Evolutionary conservation across 2,113 vertebrate species (phyloP).

Genomic region (Coracopsis vasa): DNA sequence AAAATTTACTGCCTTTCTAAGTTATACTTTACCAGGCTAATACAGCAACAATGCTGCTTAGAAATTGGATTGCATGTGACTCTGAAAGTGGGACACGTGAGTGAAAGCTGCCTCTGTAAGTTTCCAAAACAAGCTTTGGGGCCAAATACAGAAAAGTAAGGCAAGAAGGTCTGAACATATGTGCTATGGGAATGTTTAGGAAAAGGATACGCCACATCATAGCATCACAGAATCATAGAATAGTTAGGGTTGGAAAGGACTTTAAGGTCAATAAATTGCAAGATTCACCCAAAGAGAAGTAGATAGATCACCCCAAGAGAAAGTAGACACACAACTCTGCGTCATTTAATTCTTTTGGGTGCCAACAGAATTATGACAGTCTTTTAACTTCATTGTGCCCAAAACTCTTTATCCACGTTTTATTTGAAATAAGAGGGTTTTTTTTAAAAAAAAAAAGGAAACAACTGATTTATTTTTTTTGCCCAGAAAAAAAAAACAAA

Average conservation of each 20-base stretch:
- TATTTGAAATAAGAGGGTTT: background rate
- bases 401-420: background rate
- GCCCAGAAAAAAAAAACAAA: background rate
- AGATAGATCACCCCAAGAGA: constrained; percentile 2
- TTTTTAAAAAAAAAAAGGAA: background rate
- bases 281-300: background rate
- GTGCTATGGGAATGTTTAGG: constrained; percentile 9
- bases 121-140: constrained; percentile 36
- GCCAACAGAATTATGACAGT: background rate
- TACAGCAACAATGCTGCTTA: background rate
- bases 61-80: background rate
- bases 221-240: background rate
- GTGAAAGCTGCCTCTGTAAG: background rate
- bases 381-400: background rate
- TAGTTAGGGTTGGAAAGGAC: background rate
- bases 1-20: background rate
- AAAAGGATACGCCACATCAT: background rate
- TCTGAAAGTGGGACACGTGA: background rate
- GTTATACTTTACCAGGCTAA: background rate
- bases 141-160: constrained; percentile 7
- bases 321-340: background rate
- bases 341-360: constrained; percentile 29
- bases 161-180: constrained; percentile 2
- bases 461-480: background rate
- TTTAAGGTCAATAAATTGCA: background rate